Conservation (phyloP, 1,140 invertebrate species). For the Drosophila littoralis region DNA sequence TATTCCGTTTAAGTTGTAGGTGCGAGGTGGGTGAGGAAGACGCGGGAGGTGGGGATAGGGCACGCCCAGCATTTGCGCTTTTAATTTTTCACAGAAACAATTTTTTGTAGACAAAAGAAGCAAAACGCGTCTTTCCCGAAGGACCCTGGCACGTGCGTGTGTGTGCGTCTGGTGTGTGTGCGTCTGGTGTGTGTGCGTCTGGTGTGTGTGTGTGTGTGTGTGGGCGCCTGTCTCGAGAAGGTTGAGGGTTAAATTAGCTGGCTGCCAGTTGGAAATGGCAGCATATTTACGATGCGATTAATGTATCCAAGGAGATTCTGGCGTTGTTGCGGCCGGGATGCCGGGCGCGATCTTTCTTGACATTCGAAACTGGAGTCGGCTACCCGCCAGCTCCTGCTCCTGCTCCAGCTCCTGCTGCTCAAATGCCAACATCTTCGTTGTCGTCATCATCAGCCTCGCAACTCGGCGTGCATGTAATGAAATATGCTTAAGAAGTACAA, state of each 20-base stretch:
- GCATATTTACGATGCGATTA: slow-evolving; percentile 65
- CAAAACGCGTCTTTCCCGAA: slow-evolving; percentile 21
- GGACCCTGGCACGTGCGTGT: slow-evolving; percentile 11
- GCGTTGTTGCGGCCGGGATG: slow-evolving; percentile 34
- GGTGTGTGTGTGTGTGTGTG: slow-evolving; percentile 1
- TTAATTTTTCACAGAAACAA: slow-evolving; percentile 38
- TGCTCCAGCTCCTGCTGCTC: slow-evolving; percentile 11
- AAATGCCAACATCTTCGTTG: slow-evolving; percentile 14
- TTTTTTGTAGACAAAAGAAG: slow-evolving; percentile 43
- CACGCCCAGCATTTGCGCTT: slow-evolving; percentile 38
- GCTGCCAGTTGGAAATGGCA: slow-evolving; percentile 47
- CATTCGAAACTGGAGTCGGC: slow-evolving; percentile 63
- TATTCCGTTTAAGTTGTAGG: background rate
- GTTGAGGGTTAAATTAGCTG: slow-evolving; percentile 79
- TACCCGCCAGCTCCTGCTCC: background rate
- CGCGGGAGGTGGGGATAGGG: background rate
- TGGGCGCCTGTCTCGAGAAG: slow-evolving; percentile 37
- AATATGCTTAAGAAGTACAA: slow-evolving; percentile 74
- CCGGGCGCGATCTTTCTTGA: slow-evolving; percentile 68
- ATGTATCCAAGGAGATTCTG: slow-evolving; percentile 53
- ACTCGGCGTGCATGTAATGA: slow-evolving; percentile 62
- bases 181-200: slow-evolving; percentile 25
- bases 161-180: slow-evolving; percentile 24
- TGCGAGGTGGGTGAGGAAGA: too few relatives aligned
- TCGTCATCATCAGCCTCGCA: slow-evolving; percentile 11